Percentiles rank a stretch among this genome's conserved stretches.
Evolutionary conservation across 2,113 vertebrate species (phyloP).

Genomic region (Hippocampus comes): DNA sequence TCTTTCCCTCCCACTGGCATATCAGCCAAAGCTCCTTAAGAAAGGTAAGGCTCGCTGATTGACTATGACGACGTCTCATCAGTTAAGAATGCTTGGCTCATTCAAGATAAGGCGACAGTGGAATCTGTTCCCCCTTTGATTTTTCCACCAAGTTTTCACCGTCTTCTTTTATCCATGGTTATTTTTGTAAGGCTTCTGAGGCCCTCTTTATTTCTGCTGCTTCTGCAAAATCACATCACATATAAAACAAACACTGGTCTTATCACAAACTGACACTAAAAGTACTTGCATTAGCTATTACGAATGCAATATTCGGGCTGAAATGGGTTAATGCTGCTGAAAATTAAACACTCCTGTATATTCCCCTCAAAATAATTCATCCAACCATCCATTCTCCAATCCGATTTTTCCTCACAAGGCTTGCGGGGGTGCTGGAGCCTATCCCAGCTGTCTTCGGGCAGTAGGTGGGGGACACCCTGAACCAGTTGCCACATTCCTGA

Average conservation of each 20-base stretch:
- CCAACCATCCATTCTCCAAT: too few species aligned
- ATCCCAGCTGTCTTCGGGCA: too few species aligned
- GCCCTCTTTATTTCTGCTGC: slow-evolving; percentile 12
- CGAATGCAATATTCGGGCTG: background rate
- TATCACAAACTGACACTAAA: background rate
- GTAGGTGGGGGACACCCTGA: too few species aligned
- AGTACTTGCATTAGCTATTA: background rate
- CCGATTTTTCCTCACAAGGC: too few species aligned
- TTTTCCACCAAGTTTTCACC: background rate
- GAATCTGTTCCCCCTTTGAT: slow-evolving; percentile 7
- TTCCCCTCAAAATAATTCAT: background rate
- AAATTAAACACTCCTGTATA: background rate
- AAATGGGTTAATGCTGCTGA: background rate
- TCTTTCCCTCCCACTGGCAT: background rate
- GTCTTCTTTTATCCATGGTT: slow-evolving; percentile 32
- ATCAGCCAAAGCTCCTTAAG: slow-evolving; percentile 16
- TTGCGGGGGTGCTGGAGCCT: too few species aligned
- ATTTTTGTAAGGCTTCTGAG: slow-evolving; percentile 8
- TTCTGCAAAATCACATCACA: slow-evolving; percentile 28
- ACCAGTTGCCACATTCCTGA: background rate
- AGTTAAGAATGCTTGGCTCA: slow-evolving; percentile 39
- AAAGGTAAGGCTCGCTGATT: slow-evolving; percentile 25
- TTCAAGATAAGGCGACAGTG: slow-evolving; percentile 5
- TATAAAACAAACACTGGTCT: background rate
- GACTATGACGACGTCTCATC: slow-evolving; percentile 35